Percentiles rank a stretch among this genome's conserved stretches.
Evolutionary conservation across 2,888 invertebrate genomes (phyloP).

Genomic region (Catocala sponsa): DNA sequence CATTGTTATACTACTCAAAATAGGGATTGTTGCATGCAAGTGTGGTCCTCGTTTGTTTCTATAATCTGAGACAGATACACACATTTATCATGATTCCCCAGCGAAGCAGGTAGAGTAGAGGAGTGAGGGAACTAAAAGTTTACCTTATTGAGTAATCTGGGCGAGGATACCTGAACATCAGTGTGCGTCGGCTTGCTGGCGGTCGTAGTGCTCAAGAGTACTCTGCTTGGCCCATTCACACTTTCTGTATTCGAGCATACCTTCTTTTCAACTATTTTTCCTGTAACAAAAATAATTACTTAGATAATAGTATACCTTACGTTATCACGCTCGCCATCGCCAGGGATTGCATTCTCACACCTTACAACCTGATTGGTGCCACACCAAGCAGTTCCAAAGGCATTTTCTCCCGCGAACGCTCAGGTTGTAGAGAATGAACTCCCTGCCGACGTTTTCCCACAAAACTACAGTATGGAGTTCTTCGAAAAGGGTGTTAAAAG

Average conservation of each 20-base stretch:
- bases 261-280: constrained; percentile 90
- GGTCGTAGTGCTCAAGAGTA: constrained; percentile 71
- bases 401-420: no score
- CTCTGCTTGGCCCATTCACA: constrained; percentile 80
- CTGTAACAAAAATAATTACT: constrained; percentile 65
- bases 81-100: constrained; percentile 59
- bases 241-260: constrained; percentile 85
- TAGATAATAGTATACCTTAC: no score
- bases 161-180: constrained; percentile 86
- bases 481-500: no score
- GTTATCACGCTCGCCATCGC: no score
- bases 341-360: no score
- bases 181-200: constrained; percentile 75
- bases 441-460: no score
- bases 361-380: no score
- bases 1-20: not conserved
- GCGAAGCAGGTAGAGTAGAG: constrained; percentile 67
- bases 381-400: no score
- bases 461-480: no score
- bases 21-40: not conserved
- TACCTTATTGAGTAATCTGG: constrained; percentile 87
- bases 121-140: constrained; percentile 77
- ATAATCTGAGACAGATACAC: constrained; percentile 28
- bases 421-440: no score
- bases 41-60: constrained; percentile 23